phyloP scores from a whole-genome alignment of 1,140 invertebrate genomes.

The Drosophila gunungcola region DNA sequence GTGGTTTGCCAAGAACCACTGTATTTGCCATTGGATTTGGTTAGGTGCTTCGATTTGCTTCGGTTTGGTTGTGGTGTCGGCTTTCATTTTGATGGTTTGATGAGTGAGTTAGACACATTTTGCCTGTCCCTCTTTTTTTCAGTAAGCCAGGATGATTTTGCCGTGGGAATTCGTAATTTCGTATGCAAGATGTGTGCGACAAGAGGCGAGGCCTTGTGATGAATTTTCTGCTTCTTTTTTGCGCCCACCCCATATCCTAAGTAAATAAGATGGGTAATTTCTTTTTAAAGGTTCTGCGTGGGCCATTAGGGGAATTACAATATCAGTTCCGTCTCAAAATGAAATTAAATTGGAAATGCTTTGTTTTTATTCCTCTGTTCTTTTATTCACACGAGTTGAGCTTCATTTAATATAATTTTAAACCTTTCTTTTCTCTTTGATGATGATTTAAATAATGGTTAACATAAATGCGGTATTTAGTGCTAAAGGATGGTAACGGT shows the following conservation, averaged over 20 bases:
- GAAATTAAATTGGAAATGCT: conserved; percentile 61
- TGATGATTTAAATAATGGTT: background rate
- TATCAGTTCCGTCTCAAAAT: conserved; percentile 40
- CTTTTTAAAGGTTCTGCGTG: conserved; percentile 77
- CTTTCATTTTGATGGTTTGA: conserved; percentile 50
- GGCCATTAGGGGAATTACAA: conserved; percentile 76
- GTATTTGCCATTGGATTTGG: conserved; percentile 25
- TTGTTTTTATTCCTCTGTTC: conserved; percentile 8
- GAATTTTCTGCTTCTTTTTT: conserved; percentile 22
- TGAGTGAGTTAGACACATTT: conserved; percentile 70
- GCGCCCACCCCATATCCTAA: conserved; percentile 57
- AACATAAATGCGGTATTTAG: background rate
- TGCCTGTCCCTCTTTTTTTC: conserved; percentile 10
- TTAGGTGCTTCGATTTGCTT: conserved; percentile 20
- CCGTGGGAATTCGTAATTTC: conserved; percentile 79
- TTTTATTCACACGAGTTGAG: conserved; percentile 11
- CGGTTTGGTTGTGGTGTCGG: conserved; percentile 27
- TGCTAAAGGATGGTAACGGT: background rate
- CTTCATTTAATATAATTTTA: conserved; percentile 29
- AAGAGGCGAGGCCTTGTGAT: conserved; percentile 29
- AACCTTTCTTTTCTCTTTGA: conserved; percentile 31
- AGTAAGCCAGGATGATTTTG: conserved; percentile 64
- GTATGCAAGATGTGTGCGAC: conserved; percentile 71
- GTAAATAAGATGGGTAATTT: conserved; percentile 81
- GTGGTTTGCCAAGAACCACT: background rate